Conservation (phyloP, 35 echinoderm and acorn worm species). For the Amphiura filiformis region DNA sequence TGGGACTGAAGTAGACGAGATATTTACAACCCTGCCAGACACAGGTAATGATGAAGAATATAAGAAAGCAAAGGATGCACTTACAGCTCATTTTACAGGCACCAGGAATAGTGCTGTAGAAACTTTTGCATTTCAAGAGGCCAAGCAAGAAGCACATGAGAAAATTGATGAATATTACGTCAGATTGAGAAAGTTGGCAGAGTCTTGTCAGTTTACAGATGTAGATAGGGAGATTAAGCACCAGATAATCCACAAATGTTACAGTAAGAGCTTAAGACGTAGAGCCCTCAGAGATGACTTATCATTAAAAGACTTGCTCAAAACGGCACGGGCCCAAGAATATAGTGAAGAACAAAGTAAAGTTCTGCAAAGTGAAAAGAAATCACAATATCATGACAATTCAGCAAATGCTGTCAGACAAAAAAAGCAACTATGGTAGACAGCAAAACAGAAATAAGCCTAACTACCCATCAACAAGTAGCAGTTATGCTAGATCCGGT, state of each 20-base stretch:
- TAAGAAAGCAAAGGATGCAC: conserved; percentile 19
- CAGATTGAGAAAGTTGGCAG: conserved; percentile 33
- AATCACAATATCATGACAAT: neutral
- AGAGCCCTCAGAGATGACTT: conserved; percentile 42
- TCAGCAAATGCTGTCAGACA: conserved; percentile 9
- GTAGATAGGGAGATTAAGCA: conserved; percentile 46
- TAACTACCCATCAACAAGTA: neutral
- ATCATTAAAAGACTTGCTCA: conserved; percentile 38
- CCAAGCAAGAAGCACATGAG: conserved; percentile 41
- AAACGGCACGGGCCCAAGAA: conserved; percentile 23
- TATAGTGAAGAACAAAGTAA: conserved; percentile 25
- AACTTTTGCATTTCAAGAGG: conserved; percentile 35
- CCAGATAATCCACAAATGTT: conserved; percentile 58
- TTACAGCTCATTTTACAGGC: conserved; percentile 40
- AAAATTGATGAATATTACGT: conserved; percentile 43
- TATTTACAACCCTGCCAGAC: conserved; percentile 36
- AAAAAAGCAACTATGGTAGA: too few species aligned
- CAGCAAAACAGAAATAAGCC: too few species aligned
- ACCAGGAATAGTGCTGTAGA: conserved; percentile 42
- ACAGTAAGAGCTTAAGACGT: conserved; percentile 25
- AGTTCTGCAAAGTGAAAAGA: conserved; percentile 1
- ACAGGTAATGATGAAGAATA: conserved; percentile 47
- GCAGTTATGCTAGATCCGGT: neutral
- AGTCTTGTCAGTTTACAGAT: conserved; percentile 55
- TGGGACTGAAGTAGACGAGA: conserved; percentile 38